Conservation (phyloP, 1,140 invertebrate species). For the Acyrthosiphon pisum region DNA sequence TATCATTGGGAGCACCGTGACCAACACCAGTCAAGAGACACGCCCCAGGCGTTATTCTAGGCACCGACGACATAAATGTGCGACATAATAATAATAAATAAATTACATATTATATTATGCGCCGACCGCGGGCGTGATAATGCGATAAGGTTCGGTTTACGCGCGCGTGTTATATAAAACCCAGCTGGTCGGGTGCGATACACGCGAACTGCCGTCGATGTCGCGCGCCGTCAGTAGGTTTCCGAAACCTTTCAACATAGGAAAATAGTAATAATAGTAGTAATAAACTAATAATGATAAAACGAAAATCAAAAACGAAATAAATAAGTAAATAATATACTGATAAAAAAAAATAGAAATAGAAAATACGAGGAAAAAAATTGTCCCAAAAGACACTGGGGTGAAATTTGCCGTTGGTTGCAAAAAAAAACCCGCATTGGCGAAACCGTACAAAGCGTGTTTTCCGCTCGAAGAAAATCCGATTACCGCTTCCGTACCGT, state of each 20-base stretch:
- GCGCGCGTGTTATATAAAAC: slow-evolving; percentile 28
- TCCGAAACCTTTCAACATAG: slow-evolving; percentile 31
- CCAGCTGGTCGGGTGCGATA: not conserved
- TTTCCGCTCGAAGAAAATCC: slow-evolving; percentile 38
- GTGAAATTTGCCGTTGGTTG: slow-evolving; percentile 30
- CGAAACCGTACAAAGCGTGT: slow-evolving; percentile 48
- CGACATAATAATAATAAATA: not conserved
- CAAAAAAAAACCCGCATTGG: slow-evolving; percentile 44
- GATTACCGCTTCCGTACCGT: not conserved
- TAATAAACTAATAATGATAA: slow-evolving; percentile 10
- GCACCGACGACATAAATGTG: not conserved
- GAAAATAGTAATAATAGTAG: not conserved
- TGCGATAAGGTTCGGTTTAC: slow-evolving; percentile 49
- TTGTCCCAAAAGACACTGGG: slow-evolving; percentile 27
- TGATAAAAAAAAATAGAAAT: not conserved
- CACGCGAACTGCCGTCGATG: not conserved
- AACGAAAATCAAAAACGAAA: slow-evolving; percentile 5
- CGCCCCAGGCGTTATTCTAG: not conserved
- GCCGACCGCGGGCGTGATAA: slow-evolving; percentile 6
- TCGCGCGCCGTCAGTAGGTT: slow-evolving; percentile 23
- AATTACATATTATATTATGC: slow-evolving; percentile 10
- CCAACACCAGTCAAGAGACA: not conserved
- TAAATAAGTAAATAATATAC: not conserved
- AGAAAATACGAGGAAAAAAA: slow-evolving; percentile 20
- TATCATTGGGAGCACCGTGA: not conserved